Conservation (phyloP, 2,113 vertebrate species). For the Spheniscus mendiculus region DNA sequence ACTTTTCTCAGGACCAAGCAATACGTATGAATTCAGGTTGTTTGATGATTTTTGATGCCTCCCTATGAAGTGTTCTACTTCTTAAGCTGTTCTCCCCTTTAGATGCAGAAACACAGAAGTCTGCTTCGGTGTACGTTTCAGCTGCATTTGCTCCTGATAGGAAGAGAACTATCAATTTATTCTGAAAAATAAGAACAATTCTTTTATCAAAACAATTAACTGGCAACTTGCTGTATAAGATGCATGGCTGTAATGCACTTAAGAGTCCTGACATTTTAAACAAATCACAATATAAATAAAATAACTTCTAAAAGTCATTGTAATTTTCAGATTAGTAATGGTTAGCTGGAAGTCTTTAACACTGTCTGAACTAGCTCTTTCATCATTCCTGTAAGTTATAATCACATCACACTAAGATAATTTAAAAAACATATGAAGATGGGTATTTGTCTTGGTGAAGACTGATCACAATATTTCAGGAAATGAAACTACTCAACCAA, state of each 20-base stretch:
- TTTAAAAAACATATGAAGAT: neutral
- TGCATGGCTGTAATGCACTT: neutral
- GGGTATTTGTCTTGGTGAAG: neutral
- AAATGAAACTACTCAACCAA: neutral
- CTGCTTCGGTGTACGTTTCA: neutral
- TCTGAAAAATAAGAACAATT: neutral
- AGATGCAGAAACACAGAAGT: neutral
- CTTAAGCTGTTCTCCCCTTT: neutral
- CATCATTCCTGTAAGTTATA: neutral
- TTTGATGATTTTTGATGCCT: neutral
- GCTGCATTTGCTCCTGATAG: neutral
- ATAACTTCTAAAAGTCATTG: neutral
- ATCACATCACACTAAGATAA: neutral
- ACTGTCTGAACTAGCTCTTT: neutral
- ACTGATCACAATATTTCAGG: neutral
- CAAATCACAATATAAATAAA: neutral
- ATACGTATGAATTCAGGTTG: neutral
- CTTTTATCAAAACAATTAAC: neutral
- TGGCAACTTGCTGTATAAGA: neutral
- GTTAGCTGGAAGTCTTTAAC: neutral
- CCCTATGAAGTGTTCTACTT: neutral
- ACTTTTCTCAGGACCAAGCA: neutral
- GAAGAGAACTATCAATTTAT: neutral
- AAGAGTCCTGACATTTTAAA: neutral
- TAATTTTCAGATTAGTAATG: neutral